Evolutionary conservation across 1,140 invertebrate species (phyloP).

Genomic region (Sminthurides bifidus): DNA sequence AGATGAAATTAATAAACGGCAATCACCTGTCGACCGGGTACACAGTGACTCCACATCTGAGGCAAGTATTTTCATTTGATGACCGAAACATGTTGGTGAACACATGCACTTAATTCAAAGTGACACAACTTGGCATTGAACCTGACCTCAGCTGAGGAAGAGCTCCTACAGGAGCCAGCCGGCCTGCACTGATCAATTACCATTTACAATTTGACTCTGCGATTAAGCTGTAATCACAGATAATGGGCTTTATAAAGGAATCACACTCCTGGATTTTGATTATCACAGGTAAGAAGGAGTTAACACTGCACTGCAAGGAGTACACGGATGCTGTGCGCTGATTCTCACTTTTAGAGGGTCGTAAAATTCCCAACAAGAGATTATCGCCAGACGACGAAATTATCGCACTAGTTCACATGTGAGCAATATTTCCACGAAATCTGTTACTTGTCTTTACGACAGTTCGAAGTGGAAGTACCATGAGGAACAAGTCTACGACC

Average conservation of each 20-base stretch:
- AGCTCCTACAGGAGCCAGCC: background rate
- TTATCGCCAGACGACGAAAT: too few relatives aligned
- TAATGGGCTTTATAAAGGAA: too few relatives aligned
- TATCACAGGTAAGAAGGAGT: too few relatives aligned
- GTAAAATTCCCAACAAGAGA: too few relatives aligned
- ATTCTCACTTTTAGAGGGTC: too few relatives aligned
- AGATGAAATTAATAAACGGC: background rate
- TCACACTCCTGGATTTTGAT: too few relatives aligned
- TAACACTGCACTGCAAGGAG: too few relatives aligned
- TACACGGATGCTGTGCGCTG: too few relatives aligned
- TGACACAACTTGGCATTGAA: background rate
- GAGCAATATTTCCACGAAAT: background rate
- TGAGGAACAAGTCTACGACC: background rate
- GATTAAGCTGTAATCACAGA: too few relatives aligned
- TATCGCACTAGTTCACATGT: too few relatives aligned
- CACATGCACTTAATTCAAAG: background rate
- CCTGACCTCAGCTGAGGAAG: background rate
- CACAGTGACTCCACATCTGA: slow-evolving; percentile 38
- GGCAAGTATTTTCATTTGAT: slow-evolving; percentile 36
- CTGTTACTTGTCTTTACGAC: background rate
- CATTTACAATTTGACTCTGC: background rate
- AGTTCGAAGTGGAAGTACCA: background rate
- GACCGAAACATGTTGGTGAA: slow-evolving; percentile 29
- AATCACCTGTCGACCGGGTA: slow-evolving; percentile 39
- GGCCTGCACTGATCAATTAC: background rate